Evolutionary conservation across 2,797 vertebrate species (phyloP), one percentile per base, ranked within the genome.

Genomic region (Aldrovandia affinis): DNA sequence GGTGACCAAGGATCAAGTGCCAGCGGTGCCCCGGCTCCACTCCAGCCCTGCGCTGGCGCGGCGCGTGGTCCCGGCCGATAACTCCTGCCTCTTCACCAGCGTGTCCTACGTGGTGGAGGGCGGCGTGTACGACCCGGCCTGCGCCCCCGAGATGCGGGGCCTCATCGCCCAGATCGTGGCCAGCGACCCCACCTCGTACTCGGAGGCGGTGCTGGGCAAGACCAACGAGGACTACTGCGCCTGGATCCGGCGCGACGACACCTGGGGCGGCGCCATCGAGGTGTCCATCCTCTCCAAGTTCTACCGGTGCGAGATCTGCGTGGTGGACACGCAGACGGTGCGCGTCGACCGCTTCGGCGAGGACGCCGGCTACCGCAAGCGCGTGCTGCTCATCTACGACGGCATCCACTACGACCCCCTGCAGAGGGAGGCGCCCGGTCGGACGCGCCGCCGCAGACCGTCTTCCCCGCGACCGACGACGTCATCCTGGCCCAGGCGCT

Each of bases 231-330:
- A 99, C 0, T 99, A 99, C 87, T 99, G 98, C 83, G 55, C 96
- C 7, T 99, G 98, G 98, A 99, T 99, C 89, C 87, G 93, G n/a
- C 96, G 95, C 8, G 96, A 96, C 25, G 98, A 99, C 87, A 98
- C 97, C 0, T 99, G 98, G 98, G 98, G 98, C 0, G 98, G 98
- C 2, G 98, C 98, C 89, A 99, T 99, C 57, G 98, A 99, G 89
- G 96, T 99, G 82, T 99, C 98, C 3, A 98, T 99, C 85, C 91
- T 99, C 20, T 97, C 98, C 82, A 99, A 98, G 88, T 99, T 97
- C 88, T 99, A 99, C 93, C 97, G 97, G 84, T 99, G 98, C 1
- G 98, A 99, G 90, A 99, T 99, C 91, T 99, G 98, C 18, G 97
- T 99, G 86, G 98, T 99, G 86, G 98, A 99, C 92, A 99, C 98